Conservation (phyloP, 2,888 invertebrate species). For the Perithous albicinctus region DNA sequence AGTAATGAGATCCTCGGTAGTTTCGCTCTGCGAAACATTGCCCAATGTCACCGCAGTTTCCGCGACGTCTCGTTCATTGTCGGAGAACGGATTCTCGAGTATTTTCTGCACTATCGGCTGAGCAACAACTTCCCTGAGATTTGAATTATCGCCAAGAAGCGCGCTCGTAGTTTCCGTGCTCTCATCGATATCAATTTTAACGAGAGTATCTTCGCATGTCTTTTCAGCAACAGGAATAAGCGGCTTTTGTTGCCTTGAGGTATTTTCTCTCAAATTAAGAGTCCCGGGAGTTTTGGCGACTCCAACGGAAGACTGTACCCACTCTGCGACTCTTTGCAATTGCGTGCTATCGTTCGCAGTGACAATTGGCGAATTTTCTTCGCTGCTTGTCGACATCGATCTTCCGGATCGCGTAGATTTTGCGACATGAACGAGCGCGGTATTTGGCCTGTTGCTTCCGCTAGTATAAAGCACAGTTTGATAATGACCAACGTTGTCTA, state of each 20-base stretch:
- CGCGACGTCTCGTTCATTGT: not conserved
- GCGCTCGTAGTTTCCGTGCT: conserved; percentile 11
- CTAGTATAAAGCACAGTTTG: conserved; percentile 90
- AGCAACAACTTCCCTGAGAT: conserved; percentile 46
- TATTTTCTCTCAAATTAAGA: conserved; percentile 24
- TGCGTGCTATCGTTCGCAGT: conserved; percentile 82
- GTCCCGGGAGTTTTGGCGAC: conserved; percentile 52
- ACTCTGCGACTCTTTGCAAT: conserved; percentile 90
- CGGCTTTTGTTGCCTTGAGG: conserved; percentile 23
- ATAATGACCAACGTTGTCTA: conserved; percentile 91
- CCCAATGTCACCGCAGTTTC: not conserved
- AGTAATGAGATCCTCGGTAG: conserved; percentile 76
- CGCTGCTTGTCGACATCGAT: conserved; percentile 80
- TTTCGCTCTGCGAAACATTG: conserved; percentile 4
- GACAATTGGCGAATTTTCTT: conserved; percentile 76
- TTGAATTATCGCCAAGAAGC: conserved; percentile 17
- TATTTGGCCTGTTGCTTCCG: conserved; percentile 75
- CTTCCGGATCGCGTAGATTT: conserved; percentile 77
- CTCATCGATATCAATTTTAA: conserved; percentile 56
- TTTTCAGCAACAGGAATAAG: conserved; percentile 29
- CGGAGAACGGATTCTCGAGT: conserved; percentile 52
- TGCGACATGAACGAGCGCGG: conserved; percentile 79
- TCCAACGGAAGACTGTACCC: conserved; percentile 87
- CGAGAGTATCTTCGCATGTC: conserved; percentile 63
- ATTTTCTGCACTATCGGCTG: conserved; percentile 13